phyloP scores from a whole-genome alignment of 2,797 vertebrate genomes.

The Sebastes cheni region DNA sequence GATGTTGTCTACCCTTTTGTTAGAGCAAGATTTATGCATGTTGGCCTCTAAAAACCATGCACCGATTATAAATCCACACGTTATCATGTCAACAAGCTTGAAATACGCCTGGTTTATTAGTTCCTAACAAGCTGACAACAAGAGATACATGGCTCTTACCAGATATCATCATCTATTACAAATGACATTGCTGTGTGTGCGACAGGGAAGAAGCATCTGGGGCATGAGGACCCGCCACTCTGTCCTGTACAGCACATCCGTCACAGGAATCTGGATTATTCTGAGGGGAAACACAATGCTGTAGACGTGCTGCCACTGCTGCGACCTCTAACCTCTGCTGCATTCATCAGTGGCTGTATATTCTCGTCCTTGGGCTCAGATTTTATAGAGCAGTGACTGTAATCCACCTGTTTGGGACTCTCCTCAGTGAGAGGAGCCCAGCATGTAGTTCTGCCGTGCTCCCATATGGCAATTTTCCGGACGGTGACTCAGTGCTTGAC shows the following conservation, averaged over 20 bases:
- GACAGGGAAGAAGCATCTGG: neutral
- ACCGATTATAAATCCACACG: neutral
- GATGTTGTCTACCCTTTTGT: neutral
- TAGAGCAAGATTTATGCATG: neutral
- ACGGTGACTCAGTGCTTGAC: conserved; percentile 34
- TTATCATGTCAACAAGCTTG: neutral
- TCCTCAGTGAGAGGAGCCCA: neutral
- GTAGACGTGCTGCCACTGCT: conserved; percentile 34
- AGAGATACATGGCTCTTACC: neutral
- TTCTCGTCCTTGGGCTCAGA: conserved; percentile 38
- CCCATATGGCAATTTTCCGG: neutral
- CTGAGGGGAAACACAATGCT: conserved; percentile 35
- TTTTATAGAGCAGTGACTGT: conserved; percentile 23
- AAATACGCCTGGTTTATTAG: neutral
- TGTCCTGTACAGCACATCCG: neutral
- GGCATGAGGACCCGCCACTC: neutral
- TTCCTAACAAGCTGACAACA: neutral
- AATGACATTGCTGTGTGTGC: neutral
- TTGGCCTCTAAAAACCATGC: neutral
- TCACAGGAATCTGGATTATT: conserved; percentile 30
- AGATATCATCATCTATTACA: neutral
- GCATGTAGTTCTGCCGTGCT: conserved; percentile 10
- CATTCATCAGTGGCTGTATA: conserved; percentile 26
- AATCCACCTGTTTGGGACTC: conserved; percentile 50
- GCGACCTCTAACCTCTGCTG: conserved; percentile 44